Conservation (phyloP, 2,888 invertebrate species). For the Dryomyza anilis region DNA sequence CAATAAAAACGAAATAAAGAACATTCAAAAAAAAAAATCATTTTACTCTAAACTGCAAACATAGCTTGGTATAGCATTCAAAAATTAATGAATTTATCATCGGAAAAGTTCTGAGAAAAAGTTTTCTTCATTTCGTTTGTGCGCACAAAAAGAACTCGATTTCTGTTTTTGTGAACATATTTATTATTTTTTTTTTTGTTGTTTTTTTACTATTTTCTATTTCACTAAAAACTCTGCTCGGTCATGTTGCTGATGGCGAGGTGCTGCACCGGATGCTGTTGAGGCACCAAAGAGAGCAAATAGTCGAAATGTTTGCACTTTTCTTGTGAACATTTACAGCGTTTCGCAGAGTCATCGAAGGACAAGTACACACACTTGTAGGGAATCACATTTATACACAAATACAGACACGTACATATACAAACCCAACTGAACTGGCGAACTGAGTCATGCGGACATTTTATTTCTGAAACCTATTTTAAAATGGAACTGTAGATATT, state of each 20-base stretch:
- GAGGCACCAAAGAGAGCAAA: slow-evolving; percentile 30
- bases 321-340: slow-evolving; percentile 5
- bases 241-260: slow-evolving; percentile 2
- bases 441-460: no score
- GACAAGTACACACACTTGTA: no score
- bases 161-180: no score
- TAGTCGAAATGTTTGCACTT: slow-evolving; percentile 17
- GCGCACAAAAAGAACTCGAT: not conserved
- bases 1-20: not conserved
- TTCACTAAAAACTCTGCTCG: slow-evolving; percentile 22
- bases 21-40: slow-evolving; percentile 9
- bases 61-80: no score
- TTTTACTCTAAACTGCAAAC: no score
- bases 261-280: not conserved
- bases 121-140: slow-evolving; percentile 27
- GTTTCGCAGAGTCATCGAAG: not conserved
- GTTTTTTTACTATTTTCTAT: slow-evolving; percentile 8
- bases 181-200: no score
- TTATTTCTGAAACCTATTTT: no score
- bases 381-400: not conserved
- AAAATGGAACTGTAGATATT: no score
- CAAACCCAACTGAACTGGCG: no score
- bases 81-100: slow-evolving; percentile 55
- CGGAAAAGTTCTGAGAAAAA: slow-evolving; percentile 35
- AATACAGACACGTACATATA: not conserved